Evolutionary conservation across 2,113 vertebrate species (phyloP).

Genomic region (Hyla sarda): DNA sequence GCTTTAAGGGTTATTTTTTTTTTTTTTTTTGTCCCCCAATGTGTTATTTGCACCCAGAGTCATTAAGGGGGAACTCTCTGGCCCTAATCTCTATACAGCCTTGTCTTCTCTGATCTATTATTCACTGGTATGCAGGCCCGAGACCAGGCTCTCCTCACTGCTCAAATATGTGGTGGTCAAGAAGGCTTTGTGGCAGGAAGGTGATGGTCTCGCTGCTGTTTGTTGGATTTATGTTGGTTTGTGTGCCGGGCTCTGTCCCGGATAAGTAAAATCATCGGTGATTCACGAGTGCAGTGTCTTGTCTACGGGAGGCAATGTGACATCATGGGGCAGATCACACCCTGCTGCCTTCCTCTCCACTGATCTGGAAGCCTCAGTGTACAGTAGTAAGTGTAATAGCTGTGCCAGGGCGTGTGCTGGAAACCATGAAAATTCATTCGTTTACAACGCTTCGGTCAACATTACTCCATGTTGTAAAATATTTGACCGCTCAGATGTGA

Average conservation of each 20-base stretch:
- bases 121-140: background rate
- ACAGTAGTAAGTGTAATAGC: background rate
- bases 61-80: no score
- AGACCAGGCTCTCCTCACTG: background rate
- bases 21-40: no score
- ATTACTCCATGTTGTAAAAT: background rate
- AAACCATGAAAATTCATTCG: no score
- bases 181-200: background rate
- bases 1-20: no score
- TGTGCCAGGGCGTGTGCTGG: background rate
- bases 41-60: no score
- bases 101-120: background rate
- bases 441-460: background rate
- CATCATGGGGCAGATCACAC: no score
- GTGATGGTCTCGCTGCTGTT: background rate
- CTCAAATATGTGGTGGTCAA: background rate
- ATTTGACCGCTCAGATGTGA: background rate
- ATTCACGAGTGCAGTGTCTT: background rate
- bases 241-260: no score
- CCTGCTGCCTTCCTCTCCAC: no score
- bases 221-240: background rate
- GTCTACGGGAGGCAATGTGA: no score
- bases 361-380: no score
- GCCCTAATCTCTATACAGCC: no score
- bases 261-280: no score